These are phyloP conservation scores for Lethenteron reissneri DNA, from an alignment of 2,113 vertebrate species.

Conservation along the genomic window DNA sequence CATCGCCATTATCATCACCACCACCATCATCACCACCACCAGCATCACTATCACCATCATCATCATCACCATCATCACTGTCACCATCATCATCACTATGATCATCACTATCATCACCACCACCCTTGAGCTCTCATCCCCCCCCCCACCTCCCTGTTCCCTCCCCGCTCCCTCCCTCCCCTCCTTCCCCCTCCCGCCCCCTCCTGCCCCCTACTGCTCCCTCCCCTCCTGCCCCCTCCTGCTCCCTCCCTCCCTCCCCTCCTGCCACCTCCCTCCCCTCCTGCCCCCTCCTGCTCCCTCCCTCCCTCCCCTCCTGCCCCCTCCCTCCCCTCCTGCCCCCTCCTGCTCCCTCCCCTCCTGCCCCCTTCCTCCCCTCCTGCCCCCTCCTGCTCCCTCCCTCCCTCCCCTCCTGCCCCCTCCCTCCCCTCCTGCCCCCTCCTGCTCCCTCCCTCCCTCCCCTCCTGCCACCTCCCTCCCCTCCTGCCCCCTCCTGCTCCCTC, in stretches of 20 bases:
- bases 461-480: neutral
- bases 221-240: no score
- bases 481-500: neutral
- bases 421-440: neutral
- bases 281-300: neutral
- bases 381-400: neutral
- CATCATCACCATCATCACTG: no score
- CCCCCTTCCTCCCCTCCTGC: neutral
- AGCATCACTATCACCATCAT: no score
- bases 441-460: neutral
- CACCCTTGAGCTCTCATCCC: neutral
- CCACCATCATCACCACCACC: no score
- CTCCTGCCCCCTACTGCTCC: neutral
- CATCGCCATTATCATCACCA: no score
- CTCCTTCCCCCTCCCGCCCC: neutral
- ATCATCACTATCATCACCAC: no score
- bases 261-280: neutral
- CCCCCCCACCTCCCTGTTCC: neutral
- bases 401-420: neutral
- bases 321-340: constrained; percentile 4
- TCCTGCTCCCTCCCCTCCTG: neutral
- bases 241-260: neutral
- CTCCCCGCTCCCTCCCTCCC: neutral
- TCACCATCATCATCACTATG: no score
- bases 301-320: neutral